phyloP scores from a whole-genome alignment of 2,113 vertebrate species.

The Xenopus laevis region DNA sequence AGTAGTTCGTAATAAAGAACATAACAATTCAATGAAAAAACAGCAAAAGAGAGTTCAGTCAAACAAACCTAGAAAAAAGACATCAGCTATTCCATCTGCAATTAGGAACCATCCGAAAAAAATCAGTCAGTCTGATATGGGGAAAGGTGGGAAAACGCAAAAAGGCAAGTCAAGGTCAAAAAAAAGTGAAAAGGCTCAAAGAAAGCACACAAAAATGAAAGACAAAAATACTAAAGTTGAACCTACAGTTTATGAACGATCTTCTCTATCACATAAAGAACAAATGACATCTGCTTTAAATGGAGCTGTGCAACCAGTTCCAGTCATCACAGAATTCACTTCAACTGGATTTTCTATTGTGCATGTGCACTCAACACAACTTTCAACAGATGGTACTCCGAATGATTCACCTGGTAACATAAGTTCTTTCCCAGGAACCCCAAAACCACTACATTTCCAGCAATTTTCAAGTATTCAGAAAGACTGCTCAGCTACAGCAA shows the following conservation, averaged over 20 bases:
- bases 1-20: slow-evolving; percentile 56
- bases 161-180: slow-evolving; percentile 66
- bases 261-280: slow-evolving; percentile 57
- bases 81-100: slow-evolving; percentile 51
- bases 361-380: slow-evolving; percentile 65
- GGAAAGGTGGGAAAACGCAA: slow-evolving; percentile 61
- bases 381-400: slow-evolving; percentile 54
- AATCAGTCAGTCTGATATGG: slow-evolving; percentile 58
- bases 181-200: slow-evolving; percentile 53
- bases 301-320: slow-evolving; percentile 56
- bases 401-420: slow-evolving; percentile 58
- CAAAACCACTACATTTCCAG: slow-evolving; percentile 58
- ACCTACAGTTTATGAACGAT: slow-evolving; percentile 54
- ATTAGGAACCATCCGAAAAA: slow-evolving; percentile 70
- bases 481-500: slow-evolving; percentile 52
- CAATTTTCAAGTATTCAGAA: slow-evolving; percentile 56
- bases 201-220: slow-evolving; percentile 60
- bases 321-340: slow-evolving; percentile 56
- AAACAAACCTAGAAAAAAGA: slow-evolving; percentile 71
- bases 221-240: slow-evolving; percentile 56
- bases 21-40: slow-evolving; percentile 56
- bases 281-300: slow-evolving; percentile 26
- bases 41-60: slow-evolving; percentile 63
- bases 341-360: slow-evolving; percentile 57
- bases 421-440: slow-evolving; percentile 61